A percentile compares a stretch with the other conserved stretches of the same genome.
phyloP scores from a whole-genome alignment of 2,113 vertebrate genomes.

The Bagarius yarrelli region DNA sequence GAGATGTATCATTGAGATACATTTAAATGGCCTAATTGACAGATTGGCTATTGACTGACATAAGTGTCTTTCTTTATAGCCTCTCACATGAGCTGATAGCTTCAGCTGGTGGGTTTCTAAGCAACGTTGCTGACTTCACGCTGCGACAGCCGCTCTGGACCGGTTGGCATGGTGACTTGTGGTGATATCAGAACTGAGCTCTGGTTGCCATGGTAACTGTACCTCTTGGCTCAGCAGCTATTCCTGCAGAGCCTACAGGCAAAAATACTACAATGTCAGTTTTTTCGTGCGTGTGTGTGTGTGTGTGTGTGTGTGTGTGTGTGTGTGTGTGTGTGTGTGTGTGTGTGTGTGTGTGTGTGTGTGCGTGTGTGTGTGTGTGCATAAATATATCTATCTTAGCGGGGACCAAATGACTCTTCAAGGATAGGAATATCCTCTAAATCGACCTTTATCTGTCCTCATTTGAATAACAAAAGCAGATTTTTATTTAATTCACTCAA shows the following conservation, averaged over 20 bases:
- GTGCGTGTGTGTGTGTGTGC: background rate
- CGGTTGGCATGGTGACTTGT: conserved; percentile 56
- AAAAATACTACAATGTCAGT: conserved; percentile 44
- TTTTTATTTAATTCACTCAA: background rate
- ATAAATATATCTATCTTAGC: background rate
- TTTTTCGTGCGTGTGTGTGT: background rate
- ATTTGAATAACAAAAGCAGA: background rate
- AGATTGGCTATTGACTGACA: background rate
- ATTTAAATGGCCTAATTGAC: background rate
- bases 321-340: background rate
- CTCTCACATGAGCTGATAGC: conserved; percentile 36
- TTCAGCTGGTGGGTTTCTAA: conserved; percentile 59
- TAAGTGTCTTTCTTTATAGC: conserved; percentile 13
- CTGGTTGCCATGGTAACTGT: conserved; percentile 57
- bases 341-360: background rate
- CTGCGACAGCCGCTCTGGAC: conserved; percentile 58
- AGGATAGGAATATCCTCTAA: background rate
- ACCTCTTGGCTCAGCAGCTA: conserved; percentile 57
- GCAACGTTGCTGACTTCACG: conserved; percentile 60
- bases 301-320: background rate
- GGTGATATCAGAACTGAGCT: conserved; percentile 57
- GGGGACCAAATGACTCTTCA: background rate
- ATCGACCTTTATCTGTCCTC: background rate
- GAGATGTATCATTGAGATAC: background rate
- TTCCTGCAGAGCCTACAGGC: conserved; percentile 52